phyloP scores from a whole-genome alignment of 2,888 invertebrate genomes.

The Diogma glabrata region DNA sequence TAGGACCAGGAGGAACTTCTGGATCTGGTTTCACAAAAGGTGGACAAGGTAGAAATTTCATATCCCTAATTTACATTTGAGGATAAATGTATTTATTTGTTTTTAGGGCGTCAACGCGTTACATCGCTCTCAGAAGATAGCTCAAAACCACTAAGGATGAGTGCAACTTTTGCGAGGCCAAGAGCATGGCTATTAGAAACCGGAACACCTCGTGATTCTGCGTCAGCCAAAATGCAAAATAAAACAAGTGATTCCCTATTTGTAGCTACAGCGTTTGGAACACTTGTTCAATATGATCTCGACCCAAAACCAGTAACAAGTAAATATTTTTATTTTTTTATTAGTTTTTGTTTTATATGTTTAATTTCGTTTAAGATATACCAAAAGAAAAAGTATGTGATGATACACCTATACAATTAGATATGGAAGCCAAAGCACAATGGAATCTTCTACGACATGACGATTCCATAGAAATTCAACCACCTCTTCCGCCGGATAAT shows the following conservation, averaged over 20 bases:
- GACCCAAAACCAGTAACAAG: conserved; percentile 59
- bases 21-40: conserved; percentile 19
- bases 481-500: conserved; percentile 62
- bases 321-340: conserved; percentile 24
- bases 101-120: conserved; percentile 48
- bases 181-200: conserved; percentile 53
- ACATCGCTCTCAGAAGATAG: conserved; percentile 60
- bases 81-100: too few relatives aligned
- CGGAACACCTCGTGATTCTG: conserved; percentile 36
- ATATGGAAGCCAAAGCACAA: conserved; percentile 76
- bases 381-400: conserved; percentile 78
- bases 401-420: conserved; percentile 74
- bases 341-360: too few relatives aligned
- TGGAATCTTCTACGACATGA: conserved; percentile 66
- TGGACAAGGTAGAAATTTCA: background rate
- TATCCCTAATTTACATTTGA: too few relatives aligned
- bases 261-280: conserved; percentile 79
- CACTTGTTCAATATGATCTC: conserved; percentile 76
- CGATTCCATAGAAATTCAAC: conserved; percentile 52
- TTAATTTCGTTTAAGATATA: conserved; percentile 39
- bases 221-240: conserved; percentile 34
- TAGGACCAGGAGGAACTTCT: conserved; percentile 31
- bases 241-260: conserved; percentile 75
- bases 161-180: conserved; percentile 65
- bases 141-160: conserved; percentile 59